These are phyloP conservation scores for Rhinoraja longicauda DNA, from an alignment of 2,797 vertebrate genomes.

Conservation along the genomic window DNA sequence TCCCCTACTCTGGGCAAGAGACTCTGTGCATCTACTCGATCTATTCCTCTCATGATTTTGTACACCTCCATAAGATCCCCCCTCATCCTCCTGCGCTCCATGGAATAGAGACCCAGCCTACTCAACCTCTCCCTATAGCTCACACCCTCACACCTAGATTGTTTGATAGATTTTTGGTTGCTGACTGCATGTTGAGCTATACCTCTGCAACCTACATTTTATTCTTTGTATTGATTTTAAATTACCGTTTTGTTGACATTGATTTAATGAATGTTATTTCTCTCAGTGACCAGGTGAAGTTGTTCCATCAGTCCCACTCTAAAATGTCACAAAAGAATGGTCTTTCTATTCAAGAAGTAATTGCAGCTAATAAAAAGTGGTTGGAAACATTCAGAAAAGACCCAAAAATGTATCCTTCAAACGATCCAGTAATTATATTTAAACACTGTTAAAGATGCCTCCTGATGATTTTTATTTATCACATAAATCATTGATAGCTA, in stretches of 20 bases:
- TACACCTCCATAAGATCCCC: no score
- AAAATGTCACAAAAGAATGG: constrained; percentile 51
- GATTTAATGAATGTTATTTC: background rate
- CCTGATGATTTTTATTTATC: background rate
- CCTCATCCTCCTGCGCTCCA: no score
- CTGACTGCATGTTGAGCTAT: background rate
- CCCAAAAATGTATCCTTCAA: constrained; percentile 78
- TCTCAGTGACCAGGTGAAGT: constrained; percentile 58
- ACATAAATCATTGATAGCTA: background rate
- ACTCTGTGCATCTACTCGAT: no score
- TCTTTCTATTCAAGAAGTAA: constrained; percentile 65
- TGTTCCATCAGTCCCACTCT: constrained; percentile 49
- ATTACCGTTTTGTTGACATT: background rate
- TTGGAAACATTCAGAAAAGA: constrained; percentile 74
- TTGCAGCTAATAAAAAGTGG: constrained; percentile 80
- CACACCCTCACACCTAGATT: no score
- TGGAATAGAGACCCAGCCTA: no score
- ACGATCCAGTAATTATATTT: background rate
- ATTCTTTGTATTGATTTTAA: background rate
- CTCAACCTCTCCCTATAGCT: no score
- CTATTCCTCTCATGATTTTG: no score
- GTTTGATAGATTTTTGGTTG: background rate
- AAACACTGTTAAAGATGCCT: background rate
- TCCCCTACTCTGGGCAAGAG: no score
- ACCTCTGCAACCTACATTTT: background rate